Conservation (phyloP, 2,888 invertebrate species). For the Microdon myrmicae region DNA sequence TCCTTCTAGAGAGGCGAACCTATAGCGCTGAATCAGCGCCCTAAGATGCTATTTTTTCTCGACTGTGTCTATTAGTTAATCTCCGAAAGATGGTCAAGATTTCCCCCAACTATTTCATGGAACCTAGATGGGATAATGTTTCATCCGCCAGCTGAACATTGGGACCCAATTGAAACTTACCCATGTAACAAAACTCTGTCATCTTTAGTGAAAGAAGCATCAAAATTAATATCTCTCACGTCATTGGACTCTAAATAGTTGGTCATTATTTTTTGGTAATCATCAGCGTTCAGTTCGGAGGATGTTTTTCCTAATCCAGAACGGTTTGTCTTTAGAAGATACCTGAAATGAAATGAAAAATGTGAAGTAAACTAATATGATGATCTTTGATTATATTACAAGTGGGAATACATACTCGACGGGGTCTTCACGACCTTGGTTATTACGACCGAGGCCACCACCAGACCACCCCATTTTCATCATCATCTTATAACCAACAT, state of each 20-base stretch:
- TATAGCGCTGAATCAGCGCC: too few relatives aligned
- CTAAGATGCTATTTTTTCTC: too few relatives aligned
- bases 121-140: too few relatives aligned
- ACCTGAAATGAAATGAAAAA: constrained; percentile 52
- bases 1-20: constrained; percentile 2
- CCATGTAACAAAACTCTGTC: constrained; percentile 73
- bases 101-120: too few relatives aligned
- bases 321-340: constrained; percentile 63
- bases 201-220: constrained; percentile 73
- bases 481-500: constrained; percentile 71
- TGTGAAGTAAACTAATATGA: background rate
- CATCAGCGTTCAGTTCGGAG: constrained; percentile 55
- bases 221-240: constrained; percentile 71
- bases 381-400: background rate
- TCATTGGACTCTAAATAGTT: constrained; percentile 67
- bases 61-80: too few relatives aligned
- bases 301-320: constrained; percentile 60
- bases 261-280: constrained; percentile 62
- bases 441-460: constrained; percentile 74
- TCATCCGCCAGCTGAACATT: too few relatives aligned
- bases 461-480: constrained; percentile 79
- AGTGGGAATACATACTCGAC: constrained; percentile 60
- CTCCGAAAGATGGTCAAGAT: too few relatives aligned
- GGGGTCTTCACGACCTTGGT: constrained; percentile 75
- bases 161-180: constrained; percentile 59